Evolutionary conservation across 2,888 invertebrate species (phyloP).

Genomic region (Cerastis leucographa): DNA sequence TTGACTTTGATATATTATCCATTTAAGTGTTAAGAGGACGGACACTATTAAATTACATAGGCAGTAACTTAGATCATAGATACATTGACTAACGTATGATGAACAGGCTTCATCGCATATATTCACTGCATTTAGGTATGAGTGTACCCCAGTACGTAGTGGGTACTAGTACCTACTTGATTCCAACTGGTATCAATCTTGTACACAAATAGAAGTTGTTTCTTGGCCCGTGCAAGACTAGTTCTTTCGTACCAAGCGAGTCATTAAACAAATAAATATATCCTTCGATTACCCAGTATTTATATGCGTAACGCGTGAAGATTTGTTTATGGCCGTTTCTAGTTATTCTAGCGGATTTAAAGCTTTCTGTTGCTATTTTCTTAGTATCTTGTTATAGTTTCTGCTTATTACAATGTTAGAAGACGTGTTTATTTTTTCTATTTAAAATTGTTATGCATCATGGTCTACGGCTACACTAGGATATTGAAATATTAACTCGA

Average conservation of each 20-base stretch:
- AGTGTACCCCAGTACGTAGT: slow-evolving; percentile 52
- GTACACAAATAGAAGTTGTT: slow-evolving; percentile 64
- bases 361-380: slow-evolving; percentile 38
- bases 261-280: slow-evolving; percentile 63
- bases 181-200: slow-evolving; percentile 60
- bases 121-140: slow-evolving; percentile 46
- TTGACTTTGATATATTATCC: slow-evolving; percentile 82
- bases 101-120: slow-evolving; percentile 69
- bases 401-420: slow-evolving; percentile 31
- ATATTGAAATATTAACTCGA: slow-evolving; percentile 2
- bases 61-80: slow-evolving; percentile 70
- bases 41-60: slow-evolving; percentile 74
- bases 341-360: slow-evolving; percentile 36
- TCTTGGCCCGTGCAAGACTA: slow-evolving; percentile 57
- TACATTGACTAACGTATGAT: slow-evolving; percentile 73
- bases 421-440: slow-evolving; percentile 43
- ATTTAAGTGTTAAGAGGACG: slow-evolving; percentile 80
- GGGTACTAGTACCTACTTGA: slow-evolving; percentile 24
- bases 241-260: slow-evolving; percentile 58
- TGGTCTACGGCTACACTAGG: background rate
- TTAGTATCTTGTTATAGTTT: slow-evolving; percentile 48
- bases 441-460: slow-evolving; percentile 33
- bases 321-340: slow-evolving; percentile 56
- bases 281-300: slow-evolving; percentile 50
- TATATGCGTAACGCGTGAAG: slow-evolving; percentile 49